Percentiles rank a stretch among this genome's conserved stretches.
Conservation (phyloP, 2,888 invertebrate species). For the Aproaerema taeniolella region DNA sequence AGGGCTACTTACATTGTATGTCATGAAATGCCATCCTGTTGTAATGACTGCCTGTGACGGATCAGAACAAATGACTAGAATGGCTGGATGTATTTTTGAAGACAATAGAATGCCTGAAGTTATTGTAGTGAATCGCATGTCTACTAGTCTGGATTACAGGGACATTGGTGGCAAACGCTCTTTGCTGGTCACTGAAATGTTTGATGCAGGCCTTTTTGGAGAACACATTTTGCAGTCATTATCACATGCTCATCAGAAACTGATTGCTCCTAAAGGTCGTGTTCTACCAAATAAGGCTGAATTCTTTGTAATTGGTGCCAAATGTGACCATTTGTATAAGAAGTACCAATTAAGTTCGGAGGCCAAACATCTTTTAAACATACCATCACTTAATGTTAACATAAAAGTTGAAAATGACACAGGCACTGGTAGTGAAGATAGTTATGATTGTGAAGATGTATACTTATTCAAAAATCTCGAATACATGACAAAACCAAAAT, state of each 20-base stretch:
- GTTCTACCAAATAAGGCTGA: slow-evolving; percentile 80
- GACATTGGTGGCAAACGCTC: slow-evolving; percentile 77
- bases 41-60: slow-evolving; percentile 82
- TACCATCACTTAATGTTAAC: slow-evolving; percentile 38
- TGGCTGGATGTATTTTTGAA: slow-evolving; percentile 67
- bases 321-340: slow-evolving; percentile 68
- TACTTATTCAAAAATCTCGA: slow-evolving; percentile 69
- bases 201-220: slow-evolving; percentile 89
- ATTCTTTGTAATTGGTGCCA: slow-evolving; percentile 80
- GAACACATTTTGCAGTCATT: slow-evolving; percentile 83
- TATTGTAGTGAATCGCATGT: slow-evolving; percentile 76
- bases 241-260: slow-evolving; percentile 81
- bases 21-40: slow-evolving; percentile 71
- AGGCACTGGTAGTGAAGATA: no score
- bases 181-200: slow-evolving; percentile 85
- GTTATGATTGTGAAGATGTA: slow-evolving; percentile 85
- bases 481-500: slow-evolving; percentile 76
- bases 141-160: slow-evolving; percentile 69
- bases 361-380: slow-evolving; percentile 41
- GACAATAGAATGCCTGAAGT: slow-evolving; percentile 72
- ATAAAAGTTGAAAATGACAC: slow-evolving; percentile 57
- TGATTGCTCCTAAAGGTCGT: slow-evolving; percentile 67
- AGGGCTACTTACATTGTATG: slow-evolving; percentile 84
- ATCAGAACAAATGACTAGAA: slow-evolving; percentile 78
- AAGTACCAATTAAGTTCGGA: slow-evolving; percentile 56